Evolutionary conservation across 1,140 invertebrate species (phyloP).

Genomic region (Macrobrachium rosenbergii): DNA sequence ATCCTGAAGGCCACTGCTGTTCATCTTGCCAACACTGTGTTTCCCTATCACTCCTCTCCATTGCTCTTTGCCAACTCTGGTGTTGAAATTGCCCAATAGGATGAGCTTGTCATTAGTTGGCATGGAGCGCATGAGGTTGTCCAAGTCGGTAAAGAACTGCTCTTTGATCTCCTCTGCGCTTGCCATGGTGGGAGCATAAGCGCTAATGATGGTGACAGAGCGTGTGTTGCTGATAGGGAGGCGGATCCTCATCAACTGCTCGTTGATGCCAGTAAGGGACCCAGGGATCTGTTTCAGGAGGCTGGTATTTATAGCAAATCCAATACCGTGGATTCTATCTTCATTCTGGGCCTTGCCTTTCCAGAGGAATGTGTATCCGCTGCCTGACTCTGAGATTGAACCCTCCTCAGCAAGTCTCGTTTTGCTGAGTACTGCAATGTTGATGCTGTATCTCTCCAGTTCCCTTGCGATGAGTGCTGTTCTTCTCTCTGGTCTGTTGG

Average conservation of each 20-base stretch:
- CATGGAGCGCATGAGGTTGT: background rate
- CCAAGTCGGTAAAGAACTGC: slow-evolving; percentile 6
- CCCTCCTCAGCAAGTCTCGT: slow-evolving; percentile 20
- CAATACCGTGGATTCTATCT: too few species aligned
- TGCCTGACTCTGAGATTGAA: background rate
- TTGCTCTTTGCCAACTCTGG: slow-evolving; percentile 2
- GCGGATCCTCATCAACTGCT: slow-evolving; percentile 22
- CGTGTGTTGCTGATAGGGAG: background rate
- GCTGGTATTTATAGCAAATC: slow-evolving; percentile 22
- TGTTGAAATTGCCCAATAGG: slow-evolving; percentile 32
- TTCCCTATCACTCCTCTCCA: slow-evolving; percentile 18
- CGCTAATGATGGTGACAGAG: slow-evolving; percentile 18
- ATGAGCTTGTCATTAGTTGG: slow-evolving; percentile 9
- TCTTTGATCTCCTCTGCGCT: slow-evolving; percentile 19
- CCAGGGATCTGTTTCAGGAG: slow-evolving; percentile 7
- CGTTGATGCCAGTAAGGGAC: background rate
- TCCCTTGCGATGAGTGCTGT: background rate
- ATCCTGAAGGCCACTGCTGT: slow-evolving; percentile 76
- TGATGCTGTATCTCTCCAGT: background rate
- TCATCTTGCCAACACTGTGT: slow-evolving; percentile 73
- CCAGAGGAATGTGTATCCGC: slow-evolving; percentile 25
- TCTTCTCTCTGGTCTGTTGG: too few species aligned
- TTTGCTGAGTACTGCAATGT: slow-evolving; percentile 11
- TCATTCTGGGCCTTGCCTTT: background rate
- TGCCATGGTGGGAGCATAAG: slow-evolving; percentile 6